phyloP scores from a whole-genome alignment of 2,888 invertebrate species.

The Boloria euphrosyne region DNA sequence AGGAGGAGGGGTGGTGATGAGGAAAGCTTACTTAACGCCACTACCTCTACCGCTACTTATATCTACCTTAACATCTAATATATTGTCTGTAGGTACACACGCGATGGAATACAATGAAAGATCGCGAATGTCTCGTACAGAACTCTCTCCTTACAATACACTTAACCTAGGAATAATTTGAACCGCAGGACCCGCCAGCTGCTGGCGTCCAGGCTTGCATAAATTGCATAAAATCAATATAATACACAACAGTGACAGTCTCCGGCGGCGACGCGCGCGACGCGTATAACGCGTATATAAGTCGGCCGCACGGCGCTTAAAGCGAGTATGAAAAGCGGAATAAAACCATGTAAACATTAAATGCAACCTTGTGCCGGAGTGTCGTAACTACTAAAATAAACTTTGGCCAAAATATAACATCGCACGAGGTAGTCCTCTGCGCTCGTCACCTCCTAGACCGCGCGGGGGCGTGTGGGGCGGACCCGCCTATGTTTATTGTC shows the following conservation, averaged over 20 bases:
- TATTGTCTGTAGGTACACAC: background rate
- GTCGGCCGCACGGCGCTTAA: background rate
- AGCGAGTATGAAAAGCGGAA: background rate
- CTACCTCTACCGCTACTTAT: slow-evolving; percentile 1
- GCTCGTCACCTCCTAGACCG: background rate
- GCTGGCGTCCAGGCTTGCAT: background rate
- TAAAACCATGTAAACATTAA: slow-evolving; percentile 7
- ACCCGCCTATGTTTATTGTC: too few species aligned
- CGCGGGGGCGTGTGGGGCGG: background rate
- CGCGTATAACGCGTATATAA: too few species aligned
- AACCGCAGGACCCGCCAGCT: background rate
- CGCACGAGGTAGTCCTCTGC: slow-evolving; percentile 47
- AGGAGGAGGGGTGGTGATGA: background rate
- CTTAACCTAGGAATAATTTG: background rate
- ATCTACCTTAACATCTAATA: background rate
- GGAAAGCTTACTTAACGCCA: background rate
- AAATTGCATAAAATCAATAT: slow-evolving; percentile 4
- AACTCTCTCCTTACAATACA: background rate
- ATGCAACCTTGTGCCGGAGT: background rate
- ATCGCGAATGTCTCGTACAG: background rate
- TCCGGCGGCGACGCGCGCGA: background rate
- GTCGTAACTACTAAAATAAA: slow-evolving; percentile 63
- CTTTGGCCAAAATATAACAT: slow-evolving; percentile 67
- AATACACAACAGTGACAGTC: slow-evolving; percentile 3
- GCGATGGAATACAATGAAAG: background rate